Base-by-base conservation (phyloP, 2,113 vertebrate species). In the Menidia beryllina region DNA sequence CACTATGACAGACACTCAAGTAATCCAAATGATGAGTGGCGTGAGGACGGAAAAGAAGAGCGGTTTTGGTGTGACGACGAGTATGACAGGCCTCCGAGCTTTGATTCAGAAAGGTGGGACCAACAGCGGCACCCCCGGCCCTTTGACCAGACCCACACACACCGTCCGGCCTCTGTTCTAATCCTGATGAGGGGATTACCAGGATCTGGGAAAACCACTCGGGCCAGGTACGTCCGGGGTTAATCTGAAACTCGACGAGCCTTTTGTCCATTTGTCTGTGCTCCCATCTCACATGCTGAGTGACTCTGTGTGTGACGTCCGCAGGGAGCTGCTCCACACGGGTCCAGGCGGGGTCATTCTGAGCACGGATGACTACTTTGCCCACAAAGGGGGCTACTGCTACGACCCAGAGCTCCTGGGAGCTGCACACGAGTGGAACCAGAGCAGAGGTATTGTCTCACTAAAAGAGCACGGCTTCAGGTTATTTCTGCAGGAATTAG, bases 311-410 rank as follows among this genome's bases (percentile, higher is more conserved):
- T 48, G 26, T 21, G 38, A 47, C 21, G 11, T 12, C 75, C 25
- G 77, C 90, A 99, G 97, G 79, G 76, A 94, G 82, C 91, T 97
- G 57, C 92, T 96, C 53, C 92, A 87, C 59, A 84, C 88, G 48
- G 92, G 91, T 81, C 85, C 79, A 26, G 92, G 91, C 85, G 97
- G 97, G 23, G 27, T 96, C 27, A 91, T 96, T 48, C 91, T 97
- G 80, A 97, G 96, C 91, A 97, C 97, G 0, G 97, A 99, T 86
- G 97, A 99, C 89, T 99, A 96, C 91, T 99, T 98, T 83, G 89
- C 54, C 34, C 86, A 94, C 25, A 90, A 91, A 61, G 84, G 91
- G 52, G 93, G 93, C 60, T 98, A 97, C 78, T 71, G 74, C 12
- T 98, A 96, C 66, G 91, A 96, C 13, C 88, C 93, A 47, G 74